Evolutionary conservation across 1,140 invertebrate genomes (phyloP), one percentile per base, ranked within the genome.

Genomic region (Drosophila melanica): DNA sequence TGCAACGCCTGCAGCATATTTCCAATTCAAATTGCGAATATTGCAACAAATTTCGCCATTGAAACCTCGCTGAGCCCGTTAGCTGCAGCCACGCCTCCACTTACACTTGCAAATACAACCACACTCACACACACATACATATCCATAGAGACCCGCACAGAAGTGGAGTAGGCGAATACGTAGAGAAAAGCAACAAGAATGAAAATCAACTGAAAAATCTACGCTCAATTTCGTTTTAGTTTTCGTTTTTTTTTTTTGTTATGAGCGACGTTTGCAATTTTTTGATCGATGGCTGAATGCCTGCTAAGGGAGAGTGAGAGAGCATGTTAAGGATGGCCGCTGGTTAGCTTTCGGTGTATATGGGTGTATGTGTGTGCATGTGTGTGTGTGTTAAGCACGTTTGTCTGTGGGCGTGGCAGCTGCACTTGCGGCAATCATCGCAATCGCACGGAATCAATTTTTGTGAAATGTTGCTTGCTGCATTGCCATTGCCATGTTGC

Each of bases 11-110:
- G 68, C 74, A 79, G 77, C 77, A 73, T 39, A 79, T 79, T 79
- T 79, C 77, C 77, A 79, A 79, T 79, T 79, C 77, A 79, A 79
- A 79, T 79, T 79, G 77, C 74, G 74, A 76, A 77, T 79, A 79
- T 79, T 79, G 77, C 77, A 79, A 77, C 77, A 76, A 76, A 73
- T 77, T 76, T 79, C 70, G 23, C 47, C 50, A 66, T 14, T 51
- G 51, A 42, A 59, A 53, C 50, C 48, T 10, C 45, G 42, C 14
- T 53, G 16, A 53, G 30, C 39, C 12, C 27, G 50, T 53, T 53
- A 53, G 50, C 50, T 16, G n/a, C 9, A 10, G 27, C 48, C 27
- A 44, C 57, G 35, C 47, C 37, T 2, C 30, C 64, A 2, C 12
- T 1, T 16, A 16, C 64, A 50, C 51, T 2, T 33, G 30, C 18